phyloP scores from a whole-genome alignment of 2,888 invertebrate species.

The Dione vanillae region DNA sequence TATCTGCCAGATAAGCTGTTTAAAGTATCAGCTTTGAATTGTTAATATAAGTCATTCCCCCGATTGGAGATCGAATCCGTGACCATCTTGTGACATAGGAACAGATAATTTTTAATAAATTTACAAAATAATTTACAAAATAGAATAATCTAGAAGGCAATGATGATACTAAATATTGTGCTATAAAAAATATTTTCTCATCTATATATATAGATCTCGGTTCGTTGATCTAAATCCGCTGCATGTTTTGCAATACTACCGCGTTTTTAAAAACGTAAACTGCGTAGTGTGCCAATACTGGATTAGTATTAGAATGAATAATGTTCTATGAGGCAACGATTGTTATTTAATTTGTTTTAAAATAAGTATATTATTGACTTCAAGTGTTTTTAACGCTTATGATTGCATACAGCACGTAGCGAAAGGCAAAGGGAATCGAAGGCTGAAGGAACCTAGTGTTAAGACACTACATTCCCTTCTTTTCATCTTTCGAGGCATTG shows the following conservation, averaged over 20 bases:
- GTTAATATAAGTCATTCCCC: too few species aligned
- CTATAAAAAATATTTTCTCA: neutral
- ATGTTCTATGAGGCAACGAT: neutral
- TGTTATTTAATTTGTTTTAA: neutral
- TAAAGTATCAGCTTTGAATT: too few species aligned
- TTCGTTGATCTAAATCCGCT: constrained; percentile 20
- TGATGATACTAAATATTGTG: neutral
- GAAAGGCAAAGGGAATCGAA: too few species aligned
- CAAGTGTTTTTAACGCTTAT: too few species aligned
- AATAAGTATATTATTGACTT: neutral
- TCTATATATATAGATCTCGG: constrained; percentile 18
- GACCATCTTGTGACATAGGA: too few species aligned
- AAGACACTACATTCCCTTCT: too few species aligned
- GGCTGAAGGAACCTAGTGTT: too few species aligned
- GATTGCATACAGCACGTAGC: too few species aligned
- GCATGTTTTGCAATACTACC: constrained; percentile 15
- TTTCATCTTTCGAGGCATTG: too few species aligned
- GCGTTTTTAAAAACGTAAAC: constrained; percentile 32
- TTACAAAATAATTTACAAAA: neutral
- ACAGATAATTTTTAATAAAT: too few species aligned
- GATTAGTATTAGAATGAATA: neutral
- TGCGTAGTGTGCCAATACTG: constrained; percentile 6
- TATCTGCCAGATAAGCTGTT: too few species aligned
- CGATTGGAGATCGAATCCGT: too few species aligned
- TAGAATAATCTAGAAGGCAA: constrained; percentile 7